Percentiles rank a stretch among this genome's conserved stretches.
Evolutionary conservation across 2,888 invertebrate genomes (phyloP).

Genomic region (Phortica okadai): DNA sequence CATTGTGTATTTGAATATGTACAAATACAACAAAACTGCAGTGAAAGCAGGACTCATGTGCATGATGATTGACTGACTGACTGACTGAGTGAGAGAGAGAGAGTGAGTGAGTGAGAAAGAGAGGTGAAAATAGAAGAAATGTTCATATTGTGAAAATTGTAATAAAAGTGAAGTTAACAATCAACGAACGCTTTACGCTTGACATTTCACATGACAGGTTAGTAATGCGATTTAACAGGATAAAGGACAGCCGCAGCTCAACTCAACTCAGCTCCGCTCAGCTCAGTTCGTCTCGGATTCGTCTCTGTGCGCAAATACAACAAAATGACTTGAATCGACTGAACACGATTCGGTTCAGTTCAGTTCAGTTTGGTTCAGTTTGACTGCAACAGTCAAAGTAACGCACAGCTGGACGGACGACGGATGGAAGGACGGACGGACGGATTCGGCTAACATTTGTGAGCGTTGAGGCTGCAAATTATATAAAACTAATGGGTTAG

Average conservation of each 20-base stretch:
- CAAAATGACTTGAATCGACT: not conserved
- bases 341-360: not conserved
- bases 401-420: slow-evolving; percentile 21
- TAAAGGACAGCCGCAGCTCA: slow-evolving; percentile 66
- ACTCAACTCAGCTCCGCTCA: slow-evolving; percentile 9
- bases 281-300: slow-evolving; percentile 3
- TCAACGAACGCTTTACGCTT: slow-evolving; percentile 72
- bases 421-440: not conserved
- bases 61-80: slow-evolving; percentile 24
- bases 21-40: not conserved
- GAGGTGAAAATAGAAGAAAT: not conserved
- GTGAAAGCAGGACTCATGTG: not conserved
- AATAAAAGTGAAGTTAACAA: slow-evolving; percentile 73
- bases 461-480: not conserved
- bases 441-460: not conserved
- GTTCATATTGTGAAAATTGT: slow-evolving; percentile 37
- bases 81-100: slow-evolving; percentile 41
- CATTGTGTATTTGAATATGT: slow-evolving; percentile 8
- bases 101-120: not conserved
- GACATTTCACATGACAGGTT: slow-evolving; percentile 74
- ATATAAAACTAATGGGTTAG: not conserved
- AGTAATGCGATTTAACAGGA: slow-evolving; percentile 72
- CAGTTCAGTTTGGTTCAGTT: slow-evolving; percentile 30
- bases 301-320: no score
- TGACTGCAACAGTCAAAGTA: slow-evolving; percentile 31